Evolutionary conservation across 1,140 invertebrate species (phyloP).

Genomic region (Calycopis cecrops): DNA sequence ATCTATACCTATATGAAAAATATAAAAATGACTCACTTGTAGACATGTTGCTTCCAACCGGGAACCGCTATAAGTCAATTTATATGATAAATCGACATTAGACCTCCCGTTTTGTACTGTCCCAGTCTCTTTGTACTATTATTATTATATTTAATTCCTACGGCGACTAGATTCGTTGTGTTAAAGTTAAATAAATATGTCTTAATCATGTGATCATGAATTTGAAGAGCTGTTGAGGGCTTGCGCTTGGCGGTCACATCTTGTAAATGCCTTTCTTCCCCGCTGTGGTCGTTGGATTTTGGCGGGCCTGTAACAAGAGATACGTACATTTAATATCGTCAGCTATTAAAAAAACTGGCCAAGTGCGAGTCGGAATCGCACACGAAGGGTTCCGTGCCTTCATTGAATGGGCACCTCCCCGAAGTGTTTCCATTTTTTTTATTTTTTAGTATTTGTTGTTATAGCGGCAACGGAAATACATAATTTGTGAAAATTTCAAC

Average conservation of each 20-base stretch:
- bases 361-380: no score
- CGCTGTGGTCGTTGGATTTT: conserved; percentile 23
- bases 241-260: conserved; percentile 64
- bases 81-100: conserved; percentile 61
- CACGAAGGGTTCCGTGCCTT: no score
- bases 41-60: conserved; percentile 51
- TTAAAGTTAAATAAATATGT: conserved; percentile 62
- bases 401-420: no score
- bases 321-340: conserved; percentile 10
- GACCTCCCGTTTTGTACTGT: conserved; percentile 48
- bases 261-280: conserved; percentile 36
- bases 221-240: conserved; percentile 44
- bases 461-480: no score
- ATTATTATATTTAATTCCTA: conserved; percentile 44
- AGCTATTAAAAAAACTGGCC: no score
- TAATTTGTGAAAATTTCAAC: no score
- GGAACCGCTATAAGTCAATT: conserved; percentile 61
- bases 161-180: conserved; percentile 68
- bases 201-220: conserved; percentile 67
- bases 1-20: no score
- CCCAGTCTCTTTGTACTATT: conserved; percentile 61
- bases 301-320: conserved; percentile 13
- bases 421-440: no score
- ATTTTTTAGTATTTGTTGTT: no score
- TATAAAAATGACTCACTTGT: conserved; percentile 67